phyloP scores from a whole-genome alignment of 2,888 invertebrate genomes.

The Napeogenes inachia region DNA sequence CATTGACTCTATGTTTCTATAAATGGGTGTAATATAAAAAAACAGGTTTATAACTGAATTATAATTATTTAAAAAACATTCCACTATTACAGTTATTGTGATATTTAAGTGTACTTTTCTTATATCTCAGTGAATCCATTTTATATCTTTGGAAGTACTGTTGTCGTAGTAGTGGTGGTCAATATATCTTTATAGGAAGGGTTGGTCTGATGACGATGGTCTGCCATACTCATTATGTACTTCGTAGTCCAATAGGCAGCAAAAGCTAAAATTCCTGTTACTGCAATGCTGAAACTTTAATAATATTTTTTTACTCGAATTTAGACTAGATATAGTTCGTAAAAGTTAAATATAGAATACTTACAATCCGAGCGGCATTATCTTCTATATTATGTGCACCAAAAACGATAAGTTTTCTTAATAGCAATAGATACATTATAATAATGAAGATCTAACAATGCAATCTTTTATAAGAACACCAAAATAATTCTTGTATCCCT shows the following conservation, averaged over 20 bases:
- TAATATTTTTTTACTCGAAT: conserved; percentile 10
- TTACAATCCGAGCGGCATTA: conserved; percentile 58
- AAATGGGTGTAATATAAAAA: no score
- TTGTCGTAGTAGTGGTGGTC: neutral
- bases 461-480: conserved; percentile 38
- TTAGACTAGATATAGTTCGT: neutral
- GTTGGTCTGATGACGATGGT: neutral
- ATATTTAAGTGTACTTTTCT: neutral
- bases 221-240: conserved; percentile 31
- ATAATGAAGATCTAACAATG: conserved; percentile 29
- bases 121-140: neutral
- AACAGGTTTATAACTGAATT: no score
- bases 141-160: neutral
- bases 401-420: conserved; percentile 5
- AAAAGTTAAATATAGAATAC: conserved; percentile 29
- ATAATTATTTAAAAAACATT: no score
- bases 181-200: neutral
- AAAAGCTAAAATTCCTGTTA: conserved; percentile 44
- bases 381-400: conserved; percentile 11
- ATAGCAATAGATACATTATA: conserved; percentile 26
- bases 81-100: no score
- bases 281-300: conserved; percentile 19
- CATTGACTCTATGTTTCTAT: no score
- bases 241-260: conserved; percentile 54
- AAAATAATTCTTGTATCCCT: conserved; percentile 12